phyloP scores from a whole-genome alignment of 2,797 vertebrate species.

The Benthosema pterotum region DNA sequence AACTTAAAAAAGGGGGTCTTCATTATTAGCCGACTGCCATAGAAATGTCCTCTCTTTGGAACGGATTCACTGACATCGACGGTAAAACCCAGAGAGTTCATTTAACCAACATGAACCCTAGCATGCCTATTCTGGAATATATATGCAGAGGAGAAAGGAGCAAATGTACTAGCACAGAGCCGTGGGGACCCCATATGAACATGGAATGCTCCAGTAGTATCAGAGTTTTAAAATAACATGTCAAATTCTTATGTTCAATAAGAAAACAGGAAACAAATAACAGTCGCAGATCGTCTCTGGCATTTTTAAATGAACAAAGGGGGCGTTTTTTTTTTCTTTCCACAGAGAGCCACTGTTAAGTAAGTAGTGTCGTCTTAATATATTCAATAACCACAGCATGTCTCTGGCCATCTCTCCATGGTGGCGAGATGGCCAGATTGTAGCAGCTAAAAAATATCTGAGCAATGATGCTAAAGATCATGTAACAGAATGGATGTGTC shows the following conservation, averaged over 20 bases:
- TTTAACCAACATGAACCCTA: too few relatives aligned
- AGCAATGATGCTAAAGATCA: conserved; percentile 47
- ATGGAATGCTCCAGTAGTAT: too few relatives aligned
- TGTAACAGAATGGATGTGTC: conserved; percentile 50
- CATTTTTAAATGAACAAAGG: too few relatives aligned
- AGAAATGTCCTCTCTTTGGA: conserved; percentile 75
- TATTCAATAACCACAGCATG: neutral
- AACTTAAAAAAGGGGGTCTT: conserved; percentile 92
- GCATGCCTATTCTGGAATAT: too few relatives aligned
- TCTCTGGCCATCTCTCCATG: neutral
- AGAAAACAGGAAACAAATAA: conserved; percentile 74
- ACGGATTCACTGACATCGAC: conserved; percentile 74
- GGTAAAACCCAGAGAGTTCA: too few relatives aligned
- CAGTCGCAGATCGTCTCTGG: neutral
- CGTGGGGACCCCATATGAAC: too few relatives aligned
- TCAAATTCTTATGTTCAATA: conserved; percentile 48
- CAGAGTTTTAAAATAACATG: too few relatives aligned
- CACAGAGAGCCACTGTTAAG: neutral
- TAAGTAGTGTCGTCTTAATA: neutral
- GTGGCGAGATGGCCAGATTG: conserved; percentile 38
- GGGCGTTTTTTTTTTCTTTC: neutral
- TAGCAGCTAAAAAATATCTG: conserved; percentile 25
- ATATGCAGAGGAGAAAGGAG: too few relatives aligned
- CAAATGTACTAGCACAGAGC: too few relatives aligned
- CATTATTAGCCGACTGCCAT: conserved; percentile 92